Base-by-base conservation (phyloP, 2,888 invertebrate genomes). In the Morpho achilles region DNA sequence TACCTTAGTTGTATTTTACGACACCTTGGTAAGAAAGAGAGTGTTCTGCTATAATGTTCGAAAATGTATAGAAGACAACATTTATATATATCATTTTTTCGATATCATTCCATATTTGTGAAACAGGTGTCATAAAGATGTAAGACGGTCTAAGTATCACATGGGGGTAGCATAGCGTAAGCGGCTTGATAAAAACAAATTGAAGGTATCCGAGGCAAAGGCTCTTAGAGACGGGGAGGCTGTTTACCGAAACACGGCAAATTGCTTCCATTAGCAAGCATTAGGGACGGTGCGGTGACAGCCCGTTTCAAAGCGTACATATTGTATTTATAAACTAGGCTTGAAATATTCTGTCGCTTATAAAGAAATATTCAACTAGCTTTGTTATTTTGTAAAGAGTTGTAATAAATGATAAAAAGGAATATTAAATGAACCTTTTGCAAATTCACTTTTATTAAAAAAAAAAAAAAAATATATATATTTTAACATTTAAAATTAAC, bases 211-310 rank as follows among this genome's bases (percentile, higher is more conserved):
- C 32, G 47, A 58, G 56, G 60, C 47, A 55, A 58, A 63, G 58
- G 59, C 49, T 61, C 61, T 63, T 59, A 59, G 59, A 62, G 58
- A 64, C 60, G 50, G 63, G 62, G 58, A 50, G 56, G 58, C 64
- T 67, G 67, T 65, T 67, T 70, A 70, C 76, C 44, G 74, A 79
- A 81, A 80, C 81, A 80, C 70, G 73, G 70, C 69, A 84, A 84
- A 84, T 84, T 82, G 80, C 71, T 70, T 77, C 80, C 82, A 84
- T 84, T 83, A 84, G 72, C 65, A 76, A 68, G 72, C 81, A 79
- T 79, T 81, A 82, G 61, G 65, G 67, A 62, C 69, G 67, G 66
- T 65, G 65, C 67, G 64, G 56, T 66, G 63, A 54, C 62, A 60
- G 60, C 60, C 60, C 55, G 54, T 51, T 55, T 48, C 51, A 53